phyloP scores from a whole-genome alignment of 2,113 vertebrate genomes.

The Laticauda laticaudata region DNA sequence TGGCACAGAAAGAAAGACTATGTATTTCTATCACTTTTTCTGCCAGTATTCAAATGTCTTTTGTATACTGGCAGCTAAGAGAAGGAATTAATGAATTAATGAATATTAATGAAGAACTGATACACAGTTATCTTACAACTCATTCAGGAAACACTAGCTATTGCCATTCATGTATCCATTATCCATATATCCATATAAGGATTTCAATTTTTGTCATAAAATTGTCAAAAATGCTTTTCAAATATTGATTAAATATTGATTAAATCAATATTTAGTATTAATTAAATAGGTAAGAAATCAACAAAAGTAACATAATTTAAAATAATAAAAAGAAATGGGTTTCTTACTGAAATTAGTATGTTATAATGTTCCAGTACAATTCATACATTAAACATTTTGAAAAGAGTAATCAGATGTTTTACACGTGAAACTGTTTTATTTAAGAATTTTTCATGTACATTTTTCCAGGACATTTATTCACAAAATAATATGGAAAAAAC shows the following conservation, averaged over 20 bases:
- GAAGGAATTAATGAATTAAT: not conserved
- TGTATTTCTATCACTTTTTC: not conserved
- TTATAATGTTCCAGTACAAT: not conserved
- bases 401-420: not conserved
- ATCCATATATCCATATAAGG: not conserved
- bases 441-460: not conserved
- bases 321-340: not conserved
- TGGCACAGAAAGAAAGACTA: not conserved
- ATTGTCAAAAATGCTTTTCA: not conserved
- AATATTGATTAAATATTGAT: not conserved
- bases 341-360: not conserved
- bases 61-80: not conserved
- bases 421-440: not conserved
- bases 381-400: not conserved
- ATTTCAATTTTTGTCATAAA: not conserved
- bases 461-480: not conserved
- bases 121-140: not conserved
- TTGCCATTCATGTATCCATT: not conserved
- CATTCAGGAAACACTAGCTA: not conserved
- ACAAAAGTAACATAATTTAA: not conserved
- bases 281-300: not conserved
- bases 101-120: not conserved
- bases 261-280: no score
- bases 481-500: not conserved
- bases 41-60: not conserved